Conservation (phyloP, 1,140 invertebrate species). For the Zaprionus ornatus region DNA sequence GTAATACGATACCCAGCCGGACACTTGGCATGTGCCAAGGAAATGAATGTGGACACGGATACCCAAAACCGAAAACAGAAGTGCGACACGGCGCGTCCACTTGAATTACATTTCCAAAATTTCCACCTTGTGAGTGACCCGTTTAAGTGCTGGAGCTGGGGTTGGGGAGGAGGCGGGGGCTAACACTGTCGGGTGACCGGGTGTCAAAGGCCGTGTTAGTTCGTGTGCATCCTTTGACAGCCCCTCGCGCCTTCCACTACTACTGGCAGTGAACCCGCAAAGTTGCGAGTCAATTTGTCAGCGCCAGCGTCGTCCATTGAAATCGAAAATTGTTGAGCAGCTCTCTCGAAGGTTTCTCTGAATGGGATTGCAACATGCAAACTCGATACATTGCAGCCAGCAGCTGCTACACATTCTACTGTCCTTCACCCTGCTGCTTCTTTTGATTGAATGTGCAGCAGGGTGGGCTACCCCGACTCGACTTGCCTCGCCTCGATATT, state of each 20-base stretch:
- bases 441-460: conserved; percentile 47
- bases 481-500: conserved; percentile 32
- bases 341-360: conserved; percentile 26
- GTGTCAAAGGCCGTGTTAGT: conserved; percentile 74
- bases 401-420: conserved; percentile 59
- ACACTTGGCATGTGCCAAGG: conserved; percentile 77
- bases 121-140: conserved; percentile 47
- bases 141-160: conserved; percentile 1
- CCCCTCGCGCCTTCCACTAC: background rate
- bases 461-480: conserved; percentile 1
- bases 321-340: conserved; percentile 70
- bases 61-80: conserved; percentile 71
- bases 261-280: conserved; percentile 36
- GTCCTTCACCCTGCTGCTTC: background rate
- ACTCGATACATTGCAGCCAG: conserved; percentile 59
- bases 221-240: conserved; percentile 64
- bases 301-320: conserved; percentile 44
- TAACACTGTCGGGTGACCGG: conserved; percentile 3
- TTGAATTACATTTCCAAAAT: conserved; percentile 75
- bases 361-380: conserved; percentile 66
- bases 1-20: conserved; percentile 55
- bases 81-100: conserved; percentile 63
- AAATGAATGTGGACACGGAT: conserved; percentile 64
- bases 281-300: conserved; percentile 75
- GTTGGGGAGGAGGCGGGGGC: background rate